These are phyloP conservation scores for Pseudocheirus occidentalis DNA, from an alignment of 2,797 vertebrate genomes.

Conservation along the genomic window DNA sequence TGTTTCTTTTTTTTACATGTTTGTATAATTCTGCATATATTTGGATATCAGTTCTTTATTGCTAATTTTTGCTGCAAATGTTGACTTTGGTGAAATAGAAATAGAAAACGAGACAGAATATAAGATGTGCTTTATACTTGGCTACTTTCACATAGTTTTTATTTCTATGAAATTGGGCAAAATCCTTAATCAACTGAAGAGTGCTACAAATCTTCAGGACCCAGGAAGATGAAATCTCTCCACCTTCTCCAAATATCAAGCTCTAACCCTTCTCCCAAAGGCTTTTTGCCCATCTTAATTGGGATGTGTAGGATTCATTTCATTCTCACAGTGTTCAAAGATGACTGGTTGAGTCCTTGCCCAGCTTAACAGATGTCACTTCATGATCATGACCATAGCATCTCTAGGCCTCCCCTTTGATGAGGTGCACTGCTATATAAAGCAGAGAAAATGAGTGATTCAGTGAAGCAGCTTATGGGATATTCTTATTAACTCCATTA, in stretches of 20 bases:
- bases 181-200: background rate
- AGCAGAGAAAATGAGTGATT: slow-evolving; percentile 40
- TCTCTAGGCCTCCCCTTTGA: slow-evolving; percentile 60
- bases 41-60: background rate
- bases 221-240: background rate
- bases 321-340: background rate
- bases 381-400: background rate
- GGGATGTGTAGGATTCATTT: slow-evolving; percentile 21
- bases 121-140: background rate
- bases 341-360: slow-evolving; percentile 35
- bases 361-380: slow-evolving; percentile 24
- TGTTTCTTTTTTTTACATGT: background rate
- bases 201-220: slow-evolving; percentile 30
- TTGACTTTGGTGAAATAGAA: background rate
- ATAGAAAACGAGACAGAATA: background rate
- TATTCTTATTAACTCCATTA: slow-evolving; percentile 38
- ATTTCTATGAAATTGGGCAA: background rate
- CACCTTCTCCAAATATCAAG: background rate
- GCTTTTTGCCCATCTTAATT: slow-evolving; percentile 28
- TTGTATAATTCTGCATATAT: background rate
- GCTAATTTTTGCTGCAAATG: background rate
- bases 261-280: background rate
- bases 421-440: slow-evolving; percentile 40
- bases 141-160: background rate
- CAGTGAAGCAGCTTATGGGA: slow-evolving; percentile 15